A percentile compares a stretch with the other conserved stretches of the same genome.
phyloP scores from a whole-genome alignment of 2,888 invertebrate genomes.

The Tenthredo mesomela region DNA sequence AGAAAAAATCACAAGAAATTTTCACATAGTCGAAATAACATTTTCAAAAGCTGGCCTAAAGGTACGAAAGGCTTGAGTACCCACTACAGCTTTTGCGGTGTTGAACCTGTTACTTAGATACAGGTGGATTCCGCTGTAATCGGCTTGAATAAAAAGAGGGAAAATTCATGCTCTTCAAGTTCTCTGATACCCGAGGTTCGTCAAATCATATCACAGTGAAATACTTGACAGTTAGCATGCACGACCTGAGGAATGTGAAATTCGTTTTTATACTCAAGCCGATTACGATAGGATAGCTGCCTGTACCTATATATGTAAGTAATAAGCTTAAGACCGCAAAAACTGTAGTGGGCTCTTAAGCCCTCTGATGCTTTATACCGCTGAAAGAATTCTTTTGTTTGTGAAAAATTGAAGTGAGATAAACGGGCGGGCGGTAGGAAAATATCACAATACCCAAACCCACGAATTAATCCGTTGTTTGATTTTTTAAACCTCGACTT shows the following conservation, averaged over 20 bases:
- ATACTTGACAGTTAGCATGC: not conserved
- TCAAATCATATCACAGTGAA: not conserved
- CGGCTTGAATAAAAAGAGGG: not conserved
- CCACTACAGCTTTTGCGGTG: constrained; percentile 3
- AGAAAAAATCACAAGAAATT: not conserved
- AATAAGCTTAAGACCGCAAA: not conserved
- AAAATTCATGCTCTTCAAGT: not conserved
- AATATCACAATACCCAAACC: not conserved
- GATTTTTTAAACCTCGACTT: not conserved
- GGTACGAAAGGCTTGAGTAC: not conserved
- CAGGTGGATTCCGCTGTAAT: not conserved
- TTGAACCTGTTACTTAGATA: not conserved
- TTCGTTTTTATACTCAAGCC: constrained; percentile 3
- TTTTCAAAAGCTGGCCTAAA: not conserved
- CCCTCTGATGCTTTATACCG: not conserved
- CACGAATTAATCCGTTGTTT: not conserved
- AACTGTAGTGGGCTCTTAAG: not conserved
- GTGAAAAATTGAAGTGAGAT: not conserved
- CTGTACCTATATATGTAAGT: not conserved
- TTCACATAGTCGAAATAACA: not conserved
- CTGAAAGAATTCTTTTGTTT: too few relatives aligned
- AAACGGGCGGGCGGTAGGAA: not conserved
- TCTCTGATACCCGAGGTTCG: not conserved
- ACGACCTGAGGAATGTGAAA: not conserved
- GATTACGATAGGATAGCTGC: not conserved